A percentile compares a stretch with the other conserved stretches of the same genome.
phyloP scores from a whole-genome alignment of 2,888 invertebrate species.

The Nezara viridula region DNA sequence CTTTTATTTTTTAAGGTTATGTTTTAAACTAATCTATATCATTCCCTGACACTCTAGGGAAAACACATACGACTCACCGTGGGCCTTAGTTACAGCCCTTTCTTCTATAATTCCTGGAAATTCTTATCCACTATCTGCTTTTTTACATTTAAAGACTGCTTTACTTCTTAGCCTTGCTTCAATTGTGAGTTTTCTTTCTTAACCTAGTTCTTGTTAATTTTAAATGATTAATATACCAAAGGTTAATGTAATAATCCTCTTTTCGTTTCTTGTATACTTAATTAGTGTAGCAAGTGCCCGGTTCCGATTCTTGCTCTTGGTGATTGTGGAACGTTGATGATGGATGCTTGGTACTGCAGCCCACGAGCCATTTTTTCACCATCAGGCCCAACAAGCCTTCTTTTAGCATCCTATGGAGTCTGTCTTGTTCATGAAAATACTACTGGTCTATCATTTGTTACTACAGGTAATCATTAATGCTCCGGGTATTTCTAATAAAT shows the following conservation, averaged over 20 bases:
- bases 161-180: slow-evolving; percentile 70
- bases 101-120: slow-evolving; percentile 69
- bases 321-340: slow-evolving; percentile 43
- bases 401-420: slow-evolving; percentile 55
- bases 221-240: not conserved
- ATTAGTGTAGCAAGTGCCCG: slow-evolving; percentile 56
- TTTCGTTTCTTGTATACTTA: not conserved
- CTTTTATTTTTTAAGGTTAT: not conserved
- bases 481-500: not conserved
- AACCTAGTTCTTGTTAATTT: not conserved
- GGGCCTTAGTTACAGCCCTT: slow-evolving; percentile 66
- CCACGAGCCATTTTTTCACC: slow-evolving; percentile 7
- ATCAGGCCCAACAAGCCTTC: slow-evolving; percentile 30
- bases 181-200: slow-evolving; percentile 66
- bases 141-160: slow-evolving; percentile 70
- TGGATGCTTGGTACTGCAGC: slow-evolving; percentile 35
- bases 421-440: slow-evolving; percentile 38
- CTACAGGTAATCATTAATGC: slow-evolving; percentile 1
- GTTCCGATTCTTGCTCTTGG: slow-evolving; percentile 56
- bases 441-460: slow-evolving; percentile 19
- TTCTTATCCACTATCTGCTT: slow-evolving; percentile 69
- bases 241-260: not conserved
- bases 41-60: slow-evolving; percentile 48
- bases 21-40: not conserved
- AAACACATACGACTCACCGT: slow-evolving; percentile 61